Evolutionary conservation across 1,140 invertebrate species (phyloP).

Genomic region (Cydia pomonella): DNA sequence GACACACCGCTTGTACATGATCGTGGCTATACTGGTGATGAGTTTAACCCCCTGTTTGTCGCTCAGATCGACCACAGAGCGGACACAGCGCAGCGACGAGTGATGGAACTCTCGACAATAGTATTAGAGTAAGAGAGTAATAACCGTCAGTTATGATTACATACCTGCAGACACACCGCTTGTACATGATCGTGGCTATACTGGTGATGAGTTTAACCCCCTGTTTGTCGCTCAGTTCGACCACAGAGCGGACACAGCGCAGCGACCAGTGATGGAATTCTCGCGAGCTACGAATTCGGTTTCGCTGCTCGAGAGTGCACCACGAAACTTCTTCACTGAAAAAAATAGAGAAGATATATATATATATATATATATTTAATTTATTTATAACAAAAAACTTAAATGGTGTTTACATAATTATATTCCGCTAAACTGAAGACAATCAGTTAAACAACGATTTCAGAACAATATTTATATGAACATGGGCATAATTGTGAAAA

Average conservation of each 20-base stretch:
- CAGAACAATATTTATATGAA: no score
- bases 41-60: conserved; percentile 37
- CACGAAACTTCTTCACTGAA: conserved; percentile 56
- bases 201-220: conserved; percentile 36
- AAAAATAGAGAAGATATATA: neutral
- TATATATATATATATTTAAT: no score
- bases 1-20: conserved; percentile 52
- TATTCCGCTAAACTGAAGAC: no score
- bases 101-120: conserved; percentile 50
- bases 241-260: conserved; percentile 40
- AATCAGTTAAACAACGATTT: no score
- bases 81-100: conserved; percentile 47
- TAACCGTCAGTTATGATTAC: no score
- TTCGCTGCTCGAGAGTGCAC: conserved; percentile 54
- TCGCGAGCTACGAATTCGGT: conserved; percentile 47
- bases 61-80: conserved; percentile 38
- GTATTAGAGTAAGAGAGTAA: no score
- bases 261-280: conserved; percentile 57
- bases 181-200: conserved; percentile 53
- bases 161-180: conserved; percentile 52
- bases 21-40: conserved; percentile 44
- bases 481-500: no score
- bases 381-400: no score
- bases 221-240: conserved; percentile 42
- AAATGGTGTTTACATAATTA: no score